Conservation (phyloP, 2,113 vertebrate genomes). For the Sphyrna mokarran region DNA sequence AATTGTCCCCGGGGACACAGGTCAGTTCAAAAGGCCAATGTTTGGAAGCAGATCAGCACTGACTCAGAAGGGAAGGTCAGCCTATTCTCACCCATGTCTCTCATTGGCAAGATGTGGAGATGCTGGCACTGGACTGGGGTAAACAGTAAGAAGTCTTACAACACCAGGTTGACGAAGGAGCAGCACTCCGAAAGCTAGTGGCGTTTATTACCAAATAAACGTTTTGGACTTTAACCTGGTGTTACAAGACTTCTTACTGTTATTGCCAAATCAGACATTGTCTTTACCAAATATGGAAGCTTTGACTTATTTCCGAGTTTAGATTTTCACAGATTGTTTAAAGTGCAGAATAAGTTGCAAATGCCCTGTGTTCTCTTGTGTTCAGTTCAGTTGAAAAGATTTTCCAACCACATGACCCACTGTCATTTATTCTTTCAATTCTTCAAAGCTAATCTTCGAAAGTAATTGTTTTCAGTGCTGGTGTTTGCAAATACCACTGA, state of each 20-base stretch:
- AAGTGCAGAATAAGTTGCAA: background rate
- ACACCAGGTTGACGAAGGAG: too few species aligned
- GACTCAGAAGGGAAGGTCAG: background rate
- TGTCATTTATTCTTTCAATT: background rate
- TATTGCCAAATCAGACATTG: background rate
- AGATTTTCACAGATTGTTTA: background rate
- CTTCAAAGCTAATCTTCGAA: background rate
- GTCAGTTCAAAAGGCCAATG: background rate
- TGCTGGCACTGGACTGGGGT: too few species aligned
- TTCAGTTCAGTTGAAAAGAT: background rate
- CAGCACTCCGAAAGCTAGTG: too few species aligned
- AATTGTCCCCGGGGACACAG: background rate
- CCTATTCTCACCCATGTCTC: background rate
- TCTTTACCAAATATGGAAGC: background rate
- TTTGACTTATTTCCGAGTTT: background rate
- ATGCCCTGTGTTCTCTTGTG: background rate
- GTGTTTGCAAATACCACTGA: conserved; percentile 25
- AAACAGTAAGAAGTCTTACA: too few species aligned
- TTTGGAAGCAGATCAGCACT: background rate
- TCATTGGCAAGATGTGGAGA: background rate
- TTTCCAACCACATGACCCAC: background rate
- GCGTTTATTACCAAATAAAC: too few species aligned
- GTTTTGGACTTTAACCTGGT: too few species aligned
- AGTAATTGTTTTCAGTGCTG: conserved; percentile 12
- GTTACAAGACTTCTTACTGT: too few species aligned